A percentile compares a stretch with the other conserved stretches of the same genome.
These are phyloP conservation scores for Athripsodes cinereus DNA, from an alignment of 2,888 invertebrate species.

Conservation along the genomic window DNA sequence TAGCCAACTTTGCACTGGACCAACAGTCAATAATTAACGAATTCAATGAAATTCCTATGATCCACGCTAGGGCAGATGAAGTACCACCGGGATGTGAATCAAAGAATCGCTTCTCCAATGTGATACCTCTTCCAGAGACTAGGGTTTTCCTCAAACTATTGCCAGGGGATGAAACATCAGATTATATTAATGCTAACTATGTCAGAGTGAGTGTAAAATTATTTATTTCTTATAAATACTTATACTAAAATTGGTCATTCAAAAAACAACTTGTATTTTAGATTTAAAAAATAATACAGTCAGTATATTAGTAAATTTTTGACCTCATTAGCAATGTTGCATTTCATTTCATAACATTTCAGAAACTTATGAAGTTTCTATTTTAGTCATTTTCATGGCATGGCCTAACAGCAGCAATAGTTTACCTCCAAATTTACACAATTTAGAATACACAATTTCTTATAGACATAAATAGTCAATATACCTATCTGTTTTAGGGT, in stretches of 20 bases:
- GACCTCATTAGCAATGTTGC: not conserved
- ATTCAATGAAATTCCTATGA: conserved; percentile 74
- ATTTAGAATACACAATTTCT: not conserved
- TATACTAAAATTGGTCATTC: too few relatives aligned
- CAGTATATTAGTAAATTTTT: not conserved
- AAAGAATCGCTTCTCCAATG: conserved; percentile 89
- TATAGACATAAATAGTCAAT: not conserved
- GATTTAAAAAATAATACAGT: not conserved
- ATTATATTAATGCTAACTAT: conserved; percentile 93
- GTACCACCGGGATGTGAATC: conserved; percentile 82
- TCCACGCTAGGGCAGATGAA: conserved; percentile 72
- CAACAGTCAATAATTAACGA: conserved; percentile 70
- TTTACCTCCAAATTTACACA: not conserved
- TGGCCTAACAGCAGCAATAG: too few relatives aligned
- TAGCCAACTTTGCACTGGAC: conserved; percentile 68
- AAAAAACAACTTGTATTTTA: too few relatives aligned
- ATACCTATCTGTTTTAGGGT: conserved; percentile 57
- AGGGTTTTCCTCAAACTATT: conserved; percentile 69
- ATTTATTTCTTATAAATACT: not conserved
- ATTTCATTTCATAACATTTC: too few relatives aligned
- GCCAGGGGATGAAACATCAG: conserved; percentile 70
- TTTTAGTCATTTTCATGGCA: too few relatives aligned
- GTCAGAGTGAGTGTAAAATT: conserved; percentile 63
- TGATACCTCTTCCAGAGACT: conserved; percentile 89
- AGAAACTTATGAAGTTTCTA: too few relatives aligned